A percentile compares a stretch with the other conserved stretches of the same genome.
Conservation (phyloP, 2,888 invertebrate genomes). For the Oligia strigilis region DNA sequence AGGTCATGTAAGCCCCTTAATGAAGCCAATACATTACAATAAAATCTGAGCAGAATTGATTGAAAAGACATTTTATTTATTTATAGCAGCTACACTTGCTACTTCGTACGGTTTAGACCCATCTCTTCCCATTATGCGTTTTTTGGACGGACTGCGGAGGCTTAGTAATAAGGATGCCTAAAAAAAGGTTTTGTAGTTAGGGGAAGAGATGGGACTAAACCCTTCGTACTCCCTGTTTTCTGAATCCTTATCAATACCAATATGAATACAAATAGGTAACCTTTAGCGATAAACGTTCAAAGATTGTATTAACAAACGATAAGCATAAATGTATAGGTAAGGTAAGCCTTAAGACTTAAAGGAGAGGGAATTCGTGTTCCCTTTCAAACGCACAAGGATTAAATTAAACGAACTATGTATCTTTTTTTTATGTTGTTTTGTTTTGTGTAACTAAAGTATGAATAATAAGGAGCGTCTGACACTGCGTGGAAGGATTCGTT, state of each 20-base stretch:
- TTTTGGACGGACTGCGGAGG: too few species aligned
- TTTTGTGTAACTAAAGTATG: neutral
- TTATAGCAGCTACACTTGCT: neutral
- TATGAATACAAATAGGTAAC: neutral
- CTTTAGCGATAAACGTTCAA: neutral
- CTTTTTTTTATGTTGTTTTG: neutral
- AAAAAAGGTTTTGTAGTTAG: too few species aligned
- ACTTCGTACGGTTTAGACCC: too few species aligned
- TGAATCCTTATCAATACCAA: constrained; percentile 11
- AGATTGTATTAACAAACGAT: constrained; percentile 12
- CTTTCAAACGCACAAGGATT: constrained; percentile 22
- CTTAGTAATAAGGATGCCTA: too few species aligned
- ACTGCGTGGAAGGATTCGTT: neutral
- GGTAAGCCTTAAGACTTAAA: constrained; percentile 17
- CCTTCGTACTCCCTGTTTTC: neutral
- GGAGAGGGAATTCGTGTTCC: constrained; percentile 12
- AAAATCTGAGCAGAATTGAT: neutral
- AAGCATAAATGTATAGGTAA: constrained; percentile 10
- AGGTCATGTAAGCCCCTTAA: too few species aligned
- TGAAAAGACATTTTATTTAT: neutral
- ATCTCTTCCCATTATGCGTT: too few species aligned
- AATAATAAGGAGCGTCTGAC: neutral
- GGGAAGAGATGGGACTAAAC: too few species aligned
- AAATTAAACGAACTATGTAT: constrained; percentile 20
- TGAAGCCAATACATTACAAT: neutral